phyloP scores from a whole-genome alignment of 2,888 invertebrate species.

The Acronicta aceris region DNA sequence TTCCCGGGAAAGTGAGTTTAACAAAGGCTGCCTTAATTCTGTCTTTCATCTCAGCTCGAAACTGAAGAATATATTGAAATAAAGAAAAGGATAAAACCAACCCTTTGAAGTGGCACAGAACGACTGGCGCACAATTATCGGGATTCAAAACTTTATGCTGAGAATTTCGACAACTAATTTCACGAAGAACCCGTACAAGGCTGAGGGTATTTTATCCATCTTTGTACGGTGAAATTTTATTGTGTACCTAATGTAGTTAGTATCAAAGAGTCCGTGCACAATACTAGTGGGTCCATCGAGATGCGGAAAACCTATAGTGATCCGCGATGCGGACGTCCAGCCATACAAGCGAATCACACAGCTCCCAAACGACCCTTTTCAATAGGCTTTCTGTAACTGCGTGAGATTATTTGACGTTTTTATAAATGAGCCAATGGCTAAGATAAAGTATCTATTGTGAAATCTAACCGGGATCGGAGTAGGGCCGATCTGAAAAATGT shows the following conservation, averaged over 20 bases:
- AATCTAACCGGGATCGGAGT: constrained; percentile 38
- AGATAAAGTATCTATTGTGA: constrained; percentile 61
- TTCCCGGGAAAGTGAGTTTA: constrained; percentile 26
- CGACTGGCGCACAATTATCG: constrained; percentile 32
- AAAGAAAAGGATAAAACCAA: constrained; percentile 55
- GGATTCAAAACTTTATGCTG: constrained; percentile 44
- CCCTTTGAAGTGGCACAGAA: constrained; percentile 52
- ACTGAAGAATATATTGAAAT: constrained; percentile 54
- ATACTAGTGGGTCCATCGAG: constrained; percentile 43
- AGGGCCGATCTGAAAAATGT: constrained; percentile 47
- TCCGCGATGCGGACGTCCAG: constrained; percentile 21
- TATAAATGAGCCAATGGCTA: constrained; percentile 62
- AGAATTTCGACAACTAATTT: constrained; percentile 56
- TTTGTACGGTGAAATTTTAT: constrained; percentile 52
- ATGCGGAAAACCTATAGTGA: constrained; percentile 38
- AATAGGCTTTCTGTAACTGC: constrained; percentile 61
- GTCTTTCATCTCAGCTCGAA: constrained; percentile 42
- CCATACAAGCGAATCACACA: constrained; percentile 53
- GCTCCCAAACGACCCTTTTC: constrained; percentile 56
- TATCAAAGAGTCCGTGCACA: constrained; percentile 30
- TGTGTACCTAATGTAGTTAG: constrained; percentile 26
- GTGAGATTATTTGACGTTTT: constrained; percentile 65
- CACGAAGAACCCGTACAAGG: constrained; percentile 41
- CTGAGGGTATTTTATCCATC: constrained; percentile 42
- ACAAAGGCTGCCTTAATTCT: constrained; percentile 47